A percentile compares a stretch with the other conserved stretches of the same genome.
Conservation (phyloP, 2,888 invertebrate genomes). For the Cacoxenus indagator region DNA sequence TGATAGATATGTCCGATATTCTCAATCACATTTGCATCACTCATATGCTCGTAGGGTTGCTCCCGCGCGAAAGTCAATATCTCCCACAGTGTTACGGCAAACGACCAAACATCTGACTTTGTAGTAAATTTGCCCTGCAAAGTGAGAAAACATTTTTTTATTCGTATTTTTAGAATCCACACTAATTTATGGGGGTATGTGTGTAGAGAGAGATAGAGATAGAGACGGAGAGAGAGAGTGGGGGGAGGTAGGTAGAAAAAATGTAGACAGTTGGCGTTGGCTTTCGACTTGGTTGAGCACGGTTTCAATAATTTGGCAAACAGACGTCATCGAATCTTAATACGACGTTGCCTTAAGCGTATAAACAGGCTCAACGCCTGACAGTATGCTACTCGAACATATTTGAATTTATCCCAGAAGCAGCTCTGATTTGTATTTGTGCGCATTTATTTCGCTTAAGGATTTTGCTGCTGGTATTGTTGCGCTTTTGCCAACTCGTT, state of each 20-base stretch:
- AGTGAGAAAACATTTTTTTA: not conserved
- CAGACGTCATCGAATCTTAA: not conserved
- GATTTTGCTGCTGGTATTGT: slow-evolving; percentile 15
- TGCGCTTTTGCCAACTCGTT: not conserved
- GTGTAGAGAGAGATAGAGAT: too few species aligned
- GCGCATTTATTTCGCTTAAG: slow-evolving; percentile 29
- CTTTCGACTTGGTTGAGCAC: not conserved
- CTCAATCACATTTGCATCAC: slow-evolving; percentile 86
- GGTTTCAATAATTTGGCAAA: not conserved
- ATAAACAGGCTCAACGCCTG: not conserved
- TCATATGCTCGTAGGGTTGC: slow-evolving; percentile 84
- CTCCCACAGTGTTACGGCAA: slow-evolving; percentile 90
- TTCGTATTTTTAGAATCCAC: too few species aligned
- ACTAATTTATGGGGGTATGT: too few species aligned
- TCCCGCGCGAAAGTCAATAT: slow-evolving; percentile 86
- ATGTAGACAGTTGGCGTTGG: not conserved
- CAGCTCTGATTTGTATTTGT: slow-evolving; percentile 10
- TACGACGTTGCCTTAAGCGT: slow-evolving; percentile 5
- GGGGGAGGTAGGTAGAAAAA: not conserved
- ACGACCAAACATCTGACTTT: slow-evolving; percentile 91
- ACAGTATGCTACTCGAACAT: slow-evolving; percentile 1
- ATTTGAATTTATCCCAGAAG: not conserved
- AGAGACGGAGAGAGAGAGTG: not conserved
- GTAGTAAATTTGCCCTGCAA: slow-evolving; percentile 83
- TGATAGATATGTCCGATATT: slow-evolving; percentile 85